Evolutionary conservation across 1,140 invertebrate genomes (phyloP).

Genomic region (Eriosoma lanigerum): DNA sequence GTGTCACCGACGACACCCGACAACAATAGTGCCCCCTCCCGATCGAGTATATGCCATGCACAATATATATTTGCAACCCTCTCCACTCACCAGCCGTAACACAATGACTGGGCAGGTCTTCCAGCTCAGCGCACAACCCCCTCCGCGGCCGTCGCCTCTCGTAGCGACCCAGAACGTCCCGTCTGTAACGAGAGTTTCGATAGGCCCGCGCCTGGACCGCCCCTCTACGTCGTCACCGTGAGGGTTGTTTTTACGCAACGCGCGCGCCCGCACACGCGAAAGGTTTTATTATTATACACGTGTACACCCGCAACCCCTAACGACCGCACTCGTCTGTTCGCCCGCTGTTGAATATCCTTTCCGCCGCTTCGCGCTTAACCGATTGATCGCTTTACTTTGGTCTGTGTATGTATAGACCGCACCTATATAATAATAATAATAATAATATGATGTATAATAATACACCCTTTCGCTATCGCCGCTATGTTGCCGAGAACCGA

Average conservation of each 20-base stretch:
- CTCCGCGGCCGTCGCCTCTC: not conserved
- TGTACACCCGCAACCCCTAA: slow-evolving; percentile 7
- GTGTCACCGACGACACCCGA: not conserved
- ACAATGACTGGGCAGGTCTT: slow-evolving; percentile 28
- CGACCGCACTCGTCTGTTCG: too few species aligned
- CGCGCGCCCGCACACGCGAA: not conserved
- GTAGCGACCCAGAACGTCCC: not conserved
- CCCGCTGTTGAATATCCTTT: not conserved
- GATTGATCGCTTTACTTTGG: slow-evolving; percentile 7
- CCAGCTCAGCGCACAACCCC: slow-evolving; percentile 21
- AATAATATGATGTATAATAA: not conserved
- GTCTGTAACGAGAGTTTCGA: not conserved
- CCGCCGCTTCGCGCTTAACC: not conserved
- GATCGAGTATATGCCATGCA: too few species aligned
- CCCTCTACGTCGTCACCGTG: not conserved
- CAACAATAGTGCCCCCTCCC: too few species aligned
- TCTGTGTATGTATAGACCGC: not conserved
- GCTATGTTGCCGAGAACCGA: not conserved
- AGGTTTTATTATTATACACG: slow-evolving; percentile 22
- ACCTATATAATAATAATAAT: too few species aligned
- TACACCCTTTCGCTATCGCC: not conserved
- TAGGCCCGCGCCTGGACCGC: slow-evolving; percentile 31
- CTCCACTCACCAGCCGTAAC: not conserved
- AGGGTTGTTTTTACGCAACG: not conserved
- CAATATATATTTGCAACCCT: too few species aligned